Conservation (phyloP, 35 echinoderm and acorn worm species). For the Lytechinus variegatus region DNA sequence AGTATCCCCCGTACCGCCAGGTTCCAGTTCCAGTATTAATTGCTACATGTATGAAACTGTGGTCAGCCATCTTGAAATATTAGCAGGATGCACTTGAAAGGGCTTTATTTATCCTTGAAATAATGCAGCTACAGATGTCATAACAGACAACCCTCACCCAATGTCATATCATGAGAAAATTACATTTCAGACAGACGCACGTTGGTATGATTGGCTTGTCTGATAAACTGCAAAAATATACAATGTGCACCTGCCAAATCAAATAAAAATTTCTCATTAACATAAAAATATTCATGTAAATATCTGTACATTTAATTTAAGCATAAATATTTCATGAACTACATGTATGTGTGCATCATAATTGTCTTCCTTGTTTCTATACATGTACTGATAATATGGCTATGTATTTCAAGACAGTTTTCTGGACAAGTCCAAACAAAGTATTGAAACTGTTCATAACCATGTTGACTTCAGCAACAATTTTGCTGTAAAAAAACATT, state of each 20-base stretch:
- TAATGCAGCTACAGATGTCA: background rate
- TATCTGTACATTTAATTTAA: no score
- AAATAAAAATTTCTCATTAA: background rate
- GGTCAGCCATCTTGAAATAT: background rate
- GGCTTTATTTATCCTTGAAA: slow-evolving; percentile 27
- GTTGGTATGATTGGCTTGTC: background rate
- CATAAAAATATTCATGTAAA: no score
- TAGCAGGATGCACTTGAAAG: background rate
- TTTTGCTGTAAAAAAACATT: no score
- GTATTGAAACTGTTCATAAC: no score
- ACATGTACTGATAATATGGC: no score
- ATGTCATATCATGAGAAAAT: slow-evolving; percentile 2
- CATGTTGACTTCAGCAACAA: no score
- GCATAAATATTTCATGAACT: no score
- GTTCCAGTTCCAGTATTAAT: background rate
- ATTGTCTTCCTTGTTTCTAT: no score
- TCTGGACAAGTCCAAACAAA: no score
- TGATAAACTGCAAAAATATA: background rate
- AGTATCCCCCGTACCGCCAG: no score
- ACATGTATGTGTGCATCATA: no score
- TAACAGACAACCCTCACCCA: background rate
- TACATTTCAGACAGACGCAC: background rate
- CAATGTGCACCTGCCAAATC: background rate
- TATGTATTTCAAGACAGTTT: no score
- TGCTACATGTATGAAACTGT: background rate